phyloP scores from a whole-genome alignment of 2,888 invertebrate species.

The Philopedon plagiatum region DNA sequence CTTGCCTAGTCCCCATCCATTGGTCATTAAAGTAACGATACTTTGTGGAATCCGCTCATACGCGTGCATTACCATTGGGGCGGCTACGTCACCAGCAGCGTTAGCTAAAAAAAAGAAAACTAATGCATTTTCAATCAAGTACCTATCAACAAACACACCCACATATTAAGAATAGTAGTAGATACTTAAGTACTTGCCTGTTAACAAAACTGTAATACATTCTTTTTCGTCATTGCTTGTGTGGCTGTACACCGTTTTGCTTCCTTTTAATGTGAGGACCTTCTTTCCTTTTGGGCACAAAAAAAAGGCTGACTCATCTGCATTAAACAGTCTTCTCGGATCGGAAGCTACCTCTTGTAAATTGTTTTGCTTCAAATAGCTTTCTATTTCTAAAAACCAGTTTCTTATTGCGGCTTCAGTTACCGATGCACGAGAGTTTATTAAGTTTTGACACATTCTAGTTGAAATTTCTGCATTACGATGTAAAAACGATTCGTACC shows the following conservation, averaged over 20 bases:
- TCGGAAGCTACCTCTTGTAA: neutral
- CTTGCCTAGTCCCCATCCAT: constrained; percentile 8
- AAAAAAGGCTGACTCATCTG: constrained; percentile 20
- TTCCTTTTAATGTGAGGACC: neutral
- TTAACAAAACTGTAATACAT: constrained; percentile 7
- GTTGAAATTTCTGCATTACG: constrained; percentile 39
- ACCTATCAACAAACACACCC: no score
- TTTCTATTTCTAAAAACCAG: constrained; percentile 4
- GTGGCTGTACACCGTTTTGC: constrained; percentile 2
- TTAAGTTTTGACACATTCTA: constrained; percentile 31
- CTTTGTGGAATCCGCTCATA: constrained; percentile 8
- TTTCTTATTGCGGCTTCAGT: neutral
- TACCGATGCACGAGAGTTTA: neutral
- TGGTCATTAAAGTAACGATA: neutral
- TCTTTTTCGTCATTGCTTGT: neutral
- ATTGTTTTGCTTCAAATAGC: neutral
- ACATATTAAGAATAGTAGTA: no score
- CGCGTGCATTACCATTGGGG: neutral
- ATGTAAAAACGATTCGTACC: constrained; percentile 27
- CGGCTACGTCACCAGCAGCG: constrained; percentile 1
- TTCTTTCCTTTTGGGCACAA: constrained; percentile 5
- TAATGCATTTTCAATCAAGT: no score
- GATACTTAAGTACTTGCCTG: no score
- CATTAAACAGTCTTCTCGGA: constrained; percentile 6
- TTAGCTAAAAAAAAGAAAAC: no score